Evolutionary conservation across 2,888 invertebrate genomes (phyloP).

Genomic region (Oxyscelio sp.): DNA sequence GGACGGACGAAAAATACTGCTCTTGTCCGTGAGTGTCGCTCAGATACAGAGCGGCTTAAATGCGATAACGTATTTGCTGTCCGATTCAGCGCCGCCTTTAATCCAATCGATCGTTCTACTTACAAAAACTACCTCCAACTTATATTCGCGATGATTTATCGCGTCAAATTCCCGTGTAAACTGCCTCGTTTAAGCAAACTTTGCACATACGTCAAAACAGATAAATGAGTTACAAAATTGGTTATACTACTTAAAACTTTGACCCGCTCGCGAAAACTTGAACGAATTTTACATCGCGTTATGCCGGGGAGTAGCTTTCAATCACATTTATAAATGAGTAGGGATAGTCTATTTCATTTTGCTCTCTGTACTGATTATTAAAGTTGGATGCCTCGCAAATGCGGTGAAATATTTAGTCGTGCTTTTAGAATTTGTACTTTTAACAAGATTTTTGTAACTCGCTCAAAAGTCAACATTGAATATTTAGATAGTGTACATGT

Average conservation of each 20-base stretch:
- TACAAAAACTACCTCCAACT: slow-evolving; percentile 45
- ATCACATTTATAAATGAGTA: slow-evolving; percentile 25
- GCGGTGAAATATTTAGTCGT: not conserved
- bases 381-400: not conserved
- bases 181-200: slow-evolving; percentile 60
- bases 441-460: too few relatives aligned
- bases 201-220: slow-evolving; percentile 52
- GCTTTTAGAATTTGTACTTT: too few relatives aligned
- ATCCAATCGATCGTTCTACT: slow-evolving; percentile 56
- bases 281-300: slow-evolving; percentile 34
- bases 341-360: not conserved
- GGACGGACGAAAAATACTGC: slow-evolving; percentile 35
- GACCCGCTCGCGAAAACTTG: slow-evolving; percentile 7
- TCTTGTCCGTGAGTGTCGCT: slow-evolving; percentile 49
- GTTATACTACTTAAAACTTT: slow-evolving; percentile 58
- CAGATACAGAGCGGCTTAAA: slow-evolving; percentile 42
- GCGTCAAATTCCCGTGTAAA: slow-evolving; percentile 41
- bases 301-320: slow-evolving; percentile 25
- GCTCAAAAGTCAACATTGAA: too few relatives aligned
- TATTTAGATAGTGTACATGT: too few relatives aligned
- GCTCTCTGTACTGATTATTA: not conserved
- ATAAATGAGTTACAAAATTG: slow-evolving; percentile 63
- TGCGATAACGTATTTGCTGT: slow-evolving; percentile 58
- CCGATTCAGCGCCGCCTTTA: slow-evolving; percentile 56
- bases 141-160: slow-evolving; percentile 58